Conservation (phyloP, 1,140 invertebrate species). For the Psix sp. region DNA sequence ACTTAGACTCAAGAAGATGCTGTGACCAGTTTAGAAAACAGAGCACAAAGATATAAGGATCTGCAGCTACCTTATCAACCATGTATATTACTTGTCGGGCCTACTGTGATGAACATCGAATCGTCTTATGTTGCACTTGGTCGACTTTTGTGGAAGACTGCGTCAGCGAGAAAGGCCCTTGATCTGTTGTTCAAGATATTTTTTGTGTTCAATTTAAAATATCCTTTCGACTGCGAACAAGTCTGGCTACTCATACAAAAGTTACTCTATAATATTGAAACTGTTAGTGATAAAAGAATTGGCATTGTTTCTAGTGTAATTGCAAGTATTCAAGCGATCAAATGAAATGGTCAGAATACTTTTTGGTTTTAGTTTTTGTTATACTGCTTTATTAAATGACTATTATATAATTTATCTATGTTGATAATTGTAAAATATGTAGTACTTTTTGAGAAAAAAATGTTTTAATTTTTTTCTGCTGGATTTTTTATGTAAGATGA, state of each 20-base stretch:
- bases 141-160: constrained; percentile 28
- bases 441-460: too few relatives aligned
- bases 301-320: constrained; percentile 52
- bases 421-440: too few relatives aligned
- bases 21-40: constrained; percentile 23
- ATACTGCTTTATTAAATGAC: not conserved
- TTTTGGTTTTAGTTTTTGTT: not conserved
- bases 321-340: constrained; percentile 43
- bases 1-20: constrained; percentile 32
- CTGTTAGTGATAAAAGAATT: constrained; percentile 45
- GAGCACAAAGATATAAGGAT: constrained; percentile 46
- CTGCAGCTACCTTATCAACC: constrained; percentile 35
- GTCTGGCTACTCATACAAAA: constrained; percentile 52
- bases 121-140: constrained; percentile 24
- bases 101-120: constrained; percentile 28
- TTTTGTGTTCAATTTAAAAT: constrained; percentile 40
- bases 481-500: too few relatives aligned
- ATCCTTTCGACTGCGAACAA: constrained; percentile 55
- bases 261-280: constrained; percentile 44
- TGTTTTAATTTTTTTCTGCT: too few relatives aligned
- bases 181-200: constrained; percentile 44
- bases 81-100: constrained; percentile 36
- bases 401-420: not conserved
- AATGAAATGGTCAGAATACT: constrained; percentile 3
- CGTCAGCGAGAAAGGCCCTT: constrained; percentile 14